Evolutionary conservation across 1,140 invertebrate species (phyloP).

Genomic region (Wiebesia pumilae): DNA sequence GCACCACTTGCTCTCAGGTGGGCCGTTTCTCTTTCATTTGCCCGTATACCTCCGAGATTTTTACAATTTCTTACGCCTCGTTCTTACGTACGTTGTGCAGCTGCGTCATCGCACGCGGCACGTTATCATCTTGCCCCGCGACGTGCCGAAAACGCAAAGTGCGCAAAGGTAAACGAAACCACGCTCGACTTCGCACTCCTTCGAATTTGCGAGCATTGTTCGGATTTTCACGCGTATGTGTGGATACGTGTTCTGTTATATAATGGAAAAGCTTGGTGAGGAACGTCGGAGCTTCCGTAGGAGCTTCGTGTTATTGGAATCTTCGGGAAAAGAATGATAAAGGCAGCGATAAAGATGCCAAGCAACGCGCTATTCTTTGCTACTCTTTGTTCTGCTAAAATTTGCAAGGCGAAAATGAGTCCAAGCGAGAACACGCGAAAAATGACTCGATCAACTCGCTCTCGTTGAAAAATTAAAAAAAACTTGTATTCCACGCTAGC

Average conservation of each 20-base stretch:
- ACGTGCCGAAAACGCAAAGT: not conserved
- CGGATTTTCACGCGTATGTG: not conserved
- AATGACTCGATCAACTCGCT: not conserved
- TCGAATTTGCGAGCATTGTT: not conserved
- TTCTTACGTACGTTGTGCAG: not conserved
- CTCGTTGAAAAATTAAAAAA: slow-evolving; percentile 10
- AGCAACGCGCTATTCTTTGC: not conserved
- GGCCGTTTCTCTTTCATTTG: not conserved
- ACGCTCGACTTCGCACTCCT: not conserved
- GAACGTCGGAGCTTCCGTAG: not conserved
- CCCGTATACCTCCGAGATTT: not conserved
- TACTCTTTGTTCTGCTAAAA: slow-evolving; percentile 10
- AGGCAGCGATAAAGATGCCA: not conserved
- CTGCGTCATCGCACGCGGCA: not conserved
- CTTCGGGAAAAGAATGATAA: not conserved
- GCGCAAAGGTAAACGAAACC: not conserved
- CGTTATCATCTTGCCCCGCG: not conserved
- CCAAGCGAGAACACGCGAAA: not conserved
- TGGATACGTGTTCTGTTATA: not conserved
- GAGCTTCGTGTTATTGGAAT: slow-evolving; percentile 11
- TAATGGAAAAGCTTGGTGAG: not conserved
- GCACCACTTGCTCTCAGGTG: no score
- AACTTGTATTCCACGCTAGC: no score
- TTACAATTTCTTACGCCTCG: slow-evolving; percentile 26
- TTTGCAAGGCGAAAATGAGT: not conserved